These are phyloP conservation scores for Synergus umbraculus DNA, from an alignment of 2,888 invertebrate genomes.

Conservation along the genomic window DNA sequence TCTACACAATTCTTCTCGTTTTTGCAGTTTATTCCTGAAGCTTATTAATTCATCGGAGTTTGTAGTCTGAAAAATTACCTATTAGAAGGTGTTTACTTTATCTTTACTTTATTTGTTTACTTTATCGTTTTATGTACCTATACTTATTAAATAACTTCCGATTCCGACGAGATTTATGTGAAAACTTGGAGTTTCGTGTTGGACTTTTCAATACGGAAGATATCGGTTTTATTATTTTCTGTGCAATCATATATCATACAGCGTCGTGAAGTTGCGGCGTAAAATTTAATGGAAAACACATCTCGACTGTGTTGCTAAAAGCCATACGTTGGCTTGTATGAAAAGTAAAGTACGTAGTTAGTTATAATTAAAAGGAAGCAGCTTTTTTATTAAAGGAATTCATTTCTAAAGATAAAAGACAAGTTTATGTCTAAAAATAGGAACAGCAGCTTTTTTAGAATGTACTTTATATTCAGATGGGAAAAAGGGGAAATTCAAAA, in stretches of 20 bases:
- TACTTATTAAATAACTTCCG: slow-evolving; percentile 51
- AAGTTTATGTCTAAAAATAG: too few species aligned
- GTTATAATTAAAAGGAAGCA: neutral
- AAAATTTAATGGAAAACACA: slow-evolving; percentile 38
- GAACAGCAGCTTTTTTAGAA: too few species aligned
- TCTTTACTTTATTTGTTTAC: neutral
- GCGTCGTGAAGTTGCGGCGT: slow-evolving; percentile 25
- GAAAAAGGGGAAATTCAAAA: neutral
- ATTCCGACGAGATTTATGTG: slow-evolving; percentile 48
- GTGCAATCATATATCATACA: slow-evolving; percentile 32
- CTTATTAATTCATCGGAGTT: neutral
- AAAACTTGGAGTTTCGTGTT: slow-evolving; percentile 44
- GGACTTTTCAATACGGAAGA: slow-evolving; percentile 38
- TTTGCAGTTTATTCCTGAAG: neutral
- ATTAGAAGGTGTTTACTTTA: slow-evolving; percentile 10
- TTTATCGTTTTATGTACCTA: neutral
- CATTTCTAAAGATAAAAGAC: neutral
- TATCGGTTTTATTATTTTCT: slow-evolving; percentile 39
- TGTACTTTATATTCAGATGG: neutral
- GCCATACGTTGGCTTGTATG: neutral
- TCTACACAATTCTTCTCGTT: neutral
- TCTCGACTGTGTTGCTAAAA: slow-evolving; percentile 25
- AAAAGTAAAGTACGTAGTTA: neutral
- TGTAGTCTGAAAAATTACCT: neutral
- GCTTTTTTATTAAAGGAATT: neutral